phyloP scores from a whole-genome alignment of 2,797 vertebrate species.

The Lindbergichthys nudifrons region DNA sequence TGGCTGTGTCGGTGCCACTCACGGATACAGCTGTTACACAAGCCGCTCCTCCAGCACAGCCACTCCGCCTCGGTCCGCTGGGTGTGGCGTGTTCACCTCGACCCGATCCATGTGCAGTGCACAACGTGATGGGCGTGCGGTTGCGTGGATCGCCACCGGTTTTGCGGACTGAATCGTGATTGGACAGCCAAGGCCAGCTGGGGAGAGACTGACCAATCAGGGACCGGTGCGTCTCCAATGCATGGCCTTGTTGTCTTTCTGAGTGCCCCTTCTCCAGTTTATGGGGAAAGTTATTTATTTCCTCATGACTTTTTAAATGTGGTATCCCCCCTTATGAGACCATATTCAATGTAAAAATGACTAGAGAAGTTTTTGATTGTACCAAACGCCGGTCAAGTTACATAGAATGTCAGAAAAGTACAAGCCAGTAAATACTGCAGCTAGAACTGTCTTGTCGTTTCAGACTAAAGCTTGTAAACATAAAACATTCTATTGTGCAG shows the following conservation, averaged over 20 bases:
- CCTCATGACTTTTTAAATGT: no score
- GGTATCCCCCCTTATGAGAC: no score
- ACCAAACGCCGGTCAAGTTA: not conserved
- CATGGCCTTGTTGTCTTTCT: conserved; percentile 33
- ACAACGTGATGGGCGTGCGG: conserved; percentile 76
- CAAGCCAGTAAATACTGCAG: not conserved
- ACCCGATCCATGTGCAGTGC: conserved; percentile 79
- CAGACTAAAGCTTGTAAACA: not conserved
- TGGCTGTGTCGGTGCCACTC: conserved; percentile 62
- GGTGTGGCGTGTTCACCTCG: conserved; percentile 79
- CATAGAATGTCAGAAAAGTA: not conserved
- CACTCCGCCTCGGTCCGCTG: conserved; percentile 55
- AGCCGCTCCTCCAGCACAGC: conserved; percentile 51
- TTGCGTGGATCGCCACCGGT: conserved; percentile 47
- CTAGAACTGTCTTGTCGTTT: not conserved
- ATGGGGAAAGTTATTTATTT: no score
- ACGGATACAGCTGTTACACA: conserved; percentile 77
- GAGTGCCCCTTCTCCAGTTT: not conserved
- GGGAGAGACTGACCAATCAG: conserved; percentile 63
- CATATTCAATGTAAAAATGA: not conserved
- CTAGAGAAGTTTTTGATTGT: not conserved
- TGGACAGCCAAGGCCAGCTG: conserved; percentile 44
- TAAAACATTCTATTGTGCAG: not conserved
- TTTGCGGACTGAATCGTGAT: conserved; percentile 69
- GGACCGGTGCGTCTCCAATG: conserved; percentile 63